Base-by-base conservation (phyloP, 2,797 vertebrate species). In the Ammospiza maritima region DNA sequence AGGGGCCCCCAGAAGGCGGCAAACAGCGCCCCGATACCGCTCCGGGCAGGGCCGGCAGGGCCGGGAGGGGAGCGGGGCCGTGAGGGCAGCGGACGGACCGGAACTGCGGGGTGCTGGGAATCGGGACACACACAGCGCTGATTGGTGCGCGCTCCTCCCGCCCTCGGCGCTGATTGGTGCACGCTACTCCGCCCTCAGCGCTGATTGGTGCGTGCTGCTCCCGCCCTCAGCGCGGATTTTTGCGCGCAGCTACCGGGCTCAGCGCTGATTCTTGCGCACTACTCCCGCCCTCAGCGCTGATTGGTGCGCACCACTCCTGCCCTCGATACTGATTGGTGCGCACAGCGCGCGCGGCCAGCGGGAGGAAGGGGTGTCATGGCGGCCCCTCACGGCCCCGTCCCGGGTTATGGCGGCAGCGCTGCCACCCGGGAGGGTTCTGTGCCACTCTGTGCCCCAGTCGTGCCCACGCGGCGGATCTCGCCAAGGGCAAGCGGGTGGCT, bases 101-200 rank as follows among this genome's bases (percentile, higher is more conserved):
- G 56, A 44, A 53, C 14, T 19, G 11, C 7, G 7, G 5, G 5
- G 22, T 15, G 21, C 44, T 8, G 17, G 61, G 45, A 51, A 14
- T n/a, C 0, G 0, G 26, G 13, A 1, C 22, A 11, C 3, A 3
- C 14, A 0, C 14, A 4, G 53, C 42, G 60, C 34, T 38, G 78
- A 64, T 65, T 77, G 76, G 76, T 15, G 11, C 1, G 1, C 0
- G 0, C 22, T 2, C 3, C 9, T 18, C 22, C 8, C 13, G 34
- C 44, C 44, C 50, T 0, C 9, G 1, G 44, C 20, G 58, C 34
- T 62, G 57, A 62, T 23, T 64, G 78, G 66, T 6, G 9, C 1
- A 2, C 0, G 0, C 5, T 1, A 16, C 2, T 32, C 42, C 29
- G 42, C 42, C 23, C 34, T 0, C 26, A 3, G 14, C 17, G 42